Conservation (phyloP, 2,113 vertebrate species). For the Vidua macroura region DNA sequence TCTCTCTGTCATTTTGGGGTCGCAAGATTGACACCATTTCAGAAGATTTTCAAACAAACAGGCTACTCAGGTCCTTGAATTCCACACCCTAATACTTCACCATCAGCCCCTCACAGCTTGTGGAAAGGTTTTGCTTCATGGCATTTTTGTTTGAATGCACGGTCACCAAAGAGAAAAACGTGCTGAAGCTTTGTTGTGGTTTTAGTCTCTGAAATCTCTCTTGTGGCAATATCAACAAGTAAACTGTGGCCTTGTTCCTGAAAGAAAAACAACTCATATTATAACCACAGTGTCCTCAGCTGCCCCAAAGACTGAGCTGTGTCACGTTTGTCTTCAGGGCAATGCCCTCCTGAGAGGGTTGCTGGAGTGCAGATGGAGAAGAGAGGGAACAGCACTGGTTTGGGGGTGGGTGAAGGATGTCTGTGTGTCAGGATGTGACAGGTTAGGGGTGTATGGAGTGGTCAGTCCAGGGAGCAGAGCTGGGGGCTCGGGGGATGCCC, state of each 20-base stretch:
- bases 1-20: background rate
- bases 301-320: background rate
- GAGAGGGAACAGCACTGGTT: background rate
- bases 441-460: accelerated
- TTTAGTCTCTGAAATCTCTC: background rate
- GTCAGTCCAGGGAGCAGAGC: background rate
- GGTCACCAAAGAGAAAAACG: background rate
- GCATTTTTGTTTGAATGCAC: background rate
- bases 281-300: background rate
- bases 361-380: background rate
- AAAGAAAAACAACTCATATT: background rate
- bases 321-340: background rate
- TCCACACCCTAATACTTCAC: background rate
- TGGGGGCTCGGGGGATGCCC: background rate
- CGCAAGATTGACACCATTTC: background rate
- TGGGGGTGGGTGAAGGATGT: background rate
- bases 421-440: background rate
- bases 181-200: background rate
- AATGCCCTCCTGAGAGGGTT: background rate
- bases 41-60: background rate
- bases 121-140: background rate
- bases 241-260: constrained; percentile 11
- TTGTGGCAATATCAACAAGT: background rate
- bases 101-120: background rate
- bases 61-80: background rate